These are phyloP conservation scores for Glaucopsyche alexis DNA, from an alignment of 2,888 invertebrate species.

Conservation along the genomic window DNA sequence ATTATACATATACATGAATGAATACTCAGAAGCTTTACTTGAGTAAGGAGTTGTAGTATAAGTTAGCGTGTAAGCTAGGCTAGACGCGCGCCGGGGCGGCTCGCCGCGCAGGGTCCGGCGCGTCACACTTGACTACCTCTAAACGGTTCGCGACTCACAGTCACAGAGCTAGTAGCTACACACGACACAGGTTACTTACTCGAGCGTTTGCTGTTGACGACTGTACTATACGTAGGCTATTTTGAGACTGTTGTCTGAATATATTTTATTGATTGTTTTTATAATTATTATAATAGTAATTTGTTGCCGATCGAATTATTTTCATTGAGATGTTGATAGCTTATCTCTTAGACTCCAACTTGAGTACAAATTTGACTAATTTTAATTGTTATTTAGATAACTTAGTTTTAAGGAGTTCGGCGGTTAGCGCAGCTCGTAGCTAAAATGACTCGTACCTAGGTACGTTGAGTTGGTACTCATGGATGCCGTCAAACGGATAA, in stretches of 20 bases:
- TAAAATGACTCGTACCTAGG: not conserved
- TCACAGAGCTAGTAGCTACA: not conserved
- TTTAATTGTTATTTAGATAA: constrained; percentile 76
- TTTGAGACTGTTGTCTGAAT: constrained; percentile 74
- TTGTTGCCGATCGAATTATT: constrained; percentile 64
- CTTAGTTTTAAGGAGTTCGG: constrained; percentile 58
- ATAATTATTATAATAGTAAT: constrained; percentile 47
- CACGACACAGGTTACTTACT: constrained; percentile 36
- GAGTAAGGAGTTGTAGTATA: constrained; percentile 73
- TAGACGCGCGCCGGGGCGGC: constrained; percentile 67
- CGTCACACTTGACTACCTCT: constrained; percentile 74
- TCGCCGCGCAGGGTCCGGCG: constrained; percentile 74
- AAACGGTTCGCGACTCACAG: constrained; percentile 68
- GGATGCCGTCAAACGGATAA: constrained; percentile 58
- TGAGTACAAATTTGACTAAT: constrained; percentile 79
- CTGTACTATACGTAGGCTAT: constrained; percentile 63
- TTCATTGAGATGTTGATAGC: constrained; percentile 54
- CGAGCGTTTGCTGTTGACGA: constrained; percentile 68
- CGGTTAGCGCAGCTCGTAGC: constrained; percentile 50
- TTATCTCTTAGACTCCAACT: constrained; percentile 72
- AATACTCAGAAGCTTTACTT: constrained; percentile 80
- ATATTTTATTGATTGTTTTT: constrained; percentile 77
- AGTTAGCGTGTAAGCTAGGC: constrained; percentile 57
- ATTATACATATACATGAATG: constrained; percentile 70
- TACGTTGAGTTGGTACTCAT: constrained; percentile 43